Percentiles rank a stretch among this genome's conserved stretches.
phyloP scores from a whole-genome alignment of 2,797 vertebrate species.

The Falco peregrinus region DNA sequence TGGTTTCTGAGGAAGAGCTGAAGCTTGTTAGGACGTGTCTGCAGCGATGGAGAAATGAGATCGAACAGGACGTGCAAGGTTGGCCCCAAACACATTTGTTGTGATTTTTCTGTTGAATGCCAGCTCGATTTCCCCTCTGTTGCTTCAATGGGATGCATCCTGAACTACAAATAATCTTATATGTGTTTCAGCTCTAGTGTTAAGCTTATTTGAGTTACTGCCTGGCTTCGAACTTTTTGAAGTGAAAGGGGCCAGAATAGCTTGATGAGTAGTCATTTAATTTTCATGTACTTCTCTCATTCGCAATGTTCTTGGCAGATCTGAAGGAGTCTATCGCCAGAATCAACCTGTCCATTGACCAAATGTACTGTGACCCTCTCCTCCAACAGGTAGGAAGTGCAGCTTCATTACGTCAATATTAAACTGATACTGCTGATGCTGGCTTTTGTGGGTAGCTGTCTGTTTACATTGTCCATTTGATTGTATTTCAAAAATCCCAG shows the following conservation, averaged over 20 bases:
- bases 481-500: not conserved
- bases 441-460: not conserved
- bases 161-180: not conserved
- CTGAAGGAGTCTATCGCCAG: slow-evolving; percentile 87
- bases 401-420: fast-evolving
- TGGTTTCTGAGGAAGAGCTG: slow-evolving; percentile 85
- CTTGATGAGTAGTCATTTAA: not conserved
- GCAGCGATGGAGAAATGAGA: slow-evolving; percentile 91
- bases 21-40: slow-evolving; percentile 86
- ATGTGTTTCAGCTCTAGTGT: not conserved
- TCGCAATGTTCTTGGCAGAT: slow-evolving; percentile 75
- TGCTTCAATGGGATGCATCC: not conserved
- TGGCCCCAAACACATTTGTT: not conserved
- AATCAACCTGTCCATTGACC: slow-evolving; percentile 82
- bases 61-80: slow-evolving; percentile 92
- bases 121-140: not conserved
- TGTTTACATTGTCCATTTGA: not conserved
- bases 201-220: not conserved
- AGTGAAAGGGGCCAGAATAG: not conserved
- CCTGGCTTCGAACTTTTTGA: not conserved
- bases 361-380: slow-evolving; percentile 89
- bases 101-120: not conserved
- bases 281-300: not conserved
- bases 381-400: slow-evolving; percentile 86
- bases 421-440: not conserved